These are phyloP conservation scores for Pseudomyrmex flavicornis DNA, from an alignment of 1,140 invertebrate species.

Conservation along the genomic window DNA sequence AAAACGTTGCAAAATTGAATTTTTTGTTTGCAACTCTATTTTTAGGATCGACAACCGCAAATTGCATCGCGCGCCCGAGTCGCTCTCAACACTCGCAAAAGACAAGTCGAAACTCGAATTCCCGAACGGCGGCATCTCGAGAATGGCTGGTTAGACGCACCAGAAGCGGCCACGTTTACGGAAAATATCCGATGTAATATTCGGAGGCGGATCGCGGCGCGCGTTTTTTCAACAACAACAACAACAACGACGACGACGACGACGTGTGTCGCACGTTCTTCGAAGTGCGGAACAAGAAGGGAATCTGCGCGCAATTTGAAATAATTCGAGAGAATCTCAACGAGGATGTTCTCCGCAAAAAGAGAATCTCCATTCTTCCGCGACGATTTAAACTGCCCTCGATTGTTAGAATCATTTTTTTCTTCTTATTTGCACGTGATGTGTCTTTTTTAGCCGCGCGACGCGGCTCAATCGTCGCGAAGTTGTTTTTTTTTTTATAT, in stretches of 20 bases:
- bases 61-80: slow-evolving; percentile 20
- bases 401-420: slow-evolving; percentile 37
- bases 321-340: not conserved
- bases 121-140: slow-evolving; percentile 43
- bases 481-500: not conserved
- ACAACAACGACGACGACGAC: not conserved
- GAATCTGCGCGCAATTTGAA: not conserved
- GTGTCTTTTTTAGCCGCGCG: slow-evolving; percentile 4
- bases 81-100: slow-evolving; percentile 57
- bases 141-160: slow-evolving; percentile 78
- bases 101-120: not conserved
- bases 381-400: slow-evolving; percentile 1
- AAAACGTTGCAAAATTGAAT: not conserved
- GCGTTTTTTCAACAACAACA: not conserved
- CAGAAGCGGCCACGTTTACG: slow-evolving; percentile 79
- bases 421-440: slow-evolving; percentile 14
- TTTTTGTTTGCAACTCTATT: not conserved
- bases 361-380: not conserved
- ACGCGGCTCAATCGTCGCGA: not conserved
- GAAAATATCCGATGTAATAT: slow-evolving; percentile 76
- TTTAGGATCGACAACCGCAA: slow-evolving; percentile 32
- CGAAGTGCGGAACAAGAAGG: not conserved
- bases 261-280: not conserved
- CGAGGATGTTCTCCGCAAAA: not conserved
- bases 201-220: not conserved